These are phyloP conservation scores for Hyles lineata DNA, from an alignment of 2,888 invertebrate genomes.

Conservation along the genomic window DNA sequence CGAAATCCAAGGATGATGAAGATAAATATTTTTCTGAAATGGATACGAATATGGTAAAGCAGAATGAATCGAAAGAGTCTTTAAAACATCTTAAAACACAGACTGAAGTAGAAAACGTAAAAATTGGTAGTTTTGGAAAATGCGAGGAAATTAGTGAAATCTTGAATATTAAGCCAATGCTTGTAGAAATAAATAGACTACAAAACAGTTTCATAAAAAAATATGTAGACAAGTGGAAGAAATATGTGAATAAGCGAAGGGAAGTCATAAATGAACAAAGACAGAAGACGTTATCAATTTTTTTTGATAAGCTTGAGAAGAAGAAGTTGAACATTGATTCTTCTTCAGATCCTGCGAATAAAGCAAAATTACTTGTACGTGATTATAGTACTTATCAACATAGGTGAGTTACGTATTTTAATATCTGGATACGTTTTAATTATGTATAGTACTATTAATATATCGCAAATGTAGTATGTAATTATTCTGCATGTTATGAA, in stretches of 20 bases:
- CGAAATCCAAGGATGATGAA: slow-evolving; percentile 50
- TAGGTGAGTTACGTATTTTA: slow-evolving; percentile 52
- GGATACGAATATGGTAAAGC: background rate
- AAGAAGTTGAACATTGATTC: slow-evolving; percentile 59
- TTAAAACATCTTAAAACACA: background rate
- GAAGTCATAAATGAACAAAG: slow-evolving; percentile 59
- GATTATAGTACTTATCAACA: slow-evolving; percentile 77
- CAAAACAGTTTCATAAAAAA: slow-evolving; percentile 60
- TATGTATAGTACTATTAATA: no score
- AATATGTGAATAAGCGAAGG: slow-evolving; percentile 57
- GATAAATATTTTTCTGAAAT: background rate
- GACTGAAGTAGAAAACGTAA: slow-evolving; percentile 20
- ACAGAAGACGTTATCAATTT: slow-evolving; percentile 63
- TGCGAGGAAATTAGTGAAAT: slow-evolving; percentile 48
- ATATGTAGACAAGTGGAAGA: slow-evolving; percentile 68
- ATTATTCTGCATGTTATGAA: no score
- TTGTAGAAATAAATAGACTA: slow-evolving; percentile 52
- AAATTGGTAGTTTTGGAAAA: slow-evolving; percentile 26
- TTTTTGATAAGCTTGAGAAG: slow-evolving; percentile 72
- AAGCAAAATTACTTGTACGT: slow-evolving; percentile 58
- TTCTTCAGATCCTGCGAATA: slow-evolving; percentile 51
- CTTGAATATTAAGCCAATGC: slow-evolving; percentile 61
- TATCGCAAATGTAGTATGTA: no score
- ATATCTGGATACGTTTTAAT: background rate
- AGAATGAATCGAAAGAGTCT: background rate